Evolutionary conservation across 2,113 vertebrate species (phyloP).

Genomic region (Spilogale gracilis): DNA sequence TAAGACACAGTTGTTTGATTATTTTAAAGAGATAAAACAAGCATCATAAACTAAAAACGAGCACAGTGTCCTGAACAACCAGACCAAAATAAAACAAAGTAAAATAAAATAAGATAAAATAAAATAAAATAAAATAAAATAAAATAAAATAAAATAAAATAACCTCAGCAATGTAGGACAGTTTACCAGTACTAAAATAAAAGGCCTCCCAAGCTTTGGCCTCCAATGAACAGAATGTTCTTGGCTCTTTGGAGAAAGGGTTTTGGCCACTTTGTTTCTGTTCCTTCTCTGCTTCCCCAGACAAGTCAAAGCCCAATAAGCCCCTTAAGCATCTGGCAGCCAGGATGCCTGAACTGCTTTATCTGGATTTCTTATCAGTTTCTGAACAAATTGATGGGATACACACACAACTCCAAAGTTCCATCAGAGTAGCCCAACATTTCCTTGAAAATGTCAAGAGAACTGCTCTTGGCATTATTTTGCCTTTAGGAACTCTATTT

Average conservation of each 20-base stretch:
- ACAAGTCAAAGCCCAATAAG: neutral
- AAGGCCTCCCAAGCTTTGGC: constrained; percentile 57
- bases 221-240: constrained; percentile 74
- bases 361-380: constrained; percentile 40
- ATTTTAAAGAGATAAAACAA: constrained; percentile 59
- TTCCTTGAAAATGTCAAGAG: neutral
- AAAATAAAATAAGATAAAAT: neutral
- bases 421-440: neutral
- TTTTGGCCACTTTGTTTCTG: constrained; percentile 46
- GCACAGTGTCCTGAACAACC: constrained; percentile 45
- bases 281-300: neutral
- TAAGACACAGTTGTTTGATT: constrained; percentile 49
- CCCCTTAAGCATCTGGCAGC: neutral
- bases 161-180: constrained; percentile 39
- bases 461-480: constrained; percentile 17
- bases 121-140: neutral
- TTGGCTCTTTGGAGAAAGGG: constrained; percentile 37
- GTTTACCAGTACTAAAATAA: constrained; percentile 61
- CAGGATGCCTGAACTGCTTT: neutral
- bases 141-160: neutral
- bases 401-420: neutral
- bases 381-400: neutral
- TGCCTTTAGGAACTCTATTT: neutral
- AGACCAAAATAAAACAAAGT: neutral
- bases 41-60: constrained; percentile 42